Percentiles rank a stretch among this genome's conserved stretches.
phyloP scores from a whole-genome alignment of 2,888 invertebrate species.

The Acronicta alni region DNA sequence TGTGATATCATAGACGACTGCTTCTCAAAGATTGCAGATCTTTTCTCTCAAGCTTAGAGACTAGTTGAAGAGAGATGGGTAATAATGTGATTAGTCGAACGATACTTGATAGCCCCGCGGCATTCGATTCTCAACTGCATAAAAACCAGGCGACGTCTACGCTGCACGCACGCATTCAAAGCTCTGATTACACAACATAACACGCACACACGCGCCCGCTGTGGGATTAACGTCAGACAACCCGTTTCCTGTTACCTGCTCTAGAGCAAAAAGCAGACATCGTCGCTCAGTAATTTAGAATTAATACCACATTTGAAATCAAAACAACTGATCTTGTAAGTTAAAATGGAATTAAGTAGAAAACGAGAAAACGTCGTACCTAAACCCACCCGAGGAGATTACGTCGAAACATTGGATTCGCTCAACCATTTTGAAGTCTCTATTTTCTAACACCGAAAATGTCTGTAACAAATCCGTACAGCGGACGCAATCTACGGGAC shows the following conservation, averaged over 20 bases:
- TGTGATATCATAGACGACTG: conserved; percentile 63
- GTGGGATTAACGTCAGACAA: conserved; percentile 85
- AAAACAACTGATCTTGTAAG: conserved; percentile 59
- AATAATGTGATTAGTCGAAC: conserved; percentile 73
- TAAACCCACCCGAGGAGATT: conserved; percentile 52
- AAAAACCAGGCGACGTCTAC: conserved; percentile 80
- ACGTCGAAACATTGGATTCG: conserved; percentile 64
- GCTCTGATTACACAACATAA: conserved; percentile 75
- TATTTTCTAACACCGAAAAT: conserved; percentile 81
- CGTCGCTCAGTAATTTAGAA: conserved; percentile 81
- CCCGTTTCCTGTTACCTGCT: conserved; percentile 88
- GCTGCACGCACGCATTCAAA: conserved; percentile 71
- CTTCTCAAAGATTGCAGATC: conserved; percentile 65
- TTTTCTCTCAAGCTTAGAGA: conserved; percentile 64
- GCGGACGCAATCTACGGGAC: conserved; percentile 84
- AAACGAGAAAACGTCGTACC: conserved; percentile 20
- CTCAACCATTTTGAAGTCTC: conserved; percentile 82
- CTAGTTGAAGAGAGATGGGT: conserved; percentile 68
- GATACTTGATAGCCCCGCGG: conserved; percentile 75
- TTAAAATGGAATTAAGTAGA: conserved; percentile 52
- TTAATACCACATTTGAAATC: conserved; percentile 83
- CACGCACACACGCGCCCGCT: conserved; percentile 70
- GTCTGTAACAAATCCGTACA: conserved; percentile 84
- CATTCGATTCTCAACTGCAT: conserved; percentile 70
- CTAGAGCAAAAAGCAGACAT: conserved; percentile 81